These are phyloP conservation scores for Caretta caretta DNA, from an alignment of 2,113 vertebrate genomes.

Conservation along the genomic window DNA sequence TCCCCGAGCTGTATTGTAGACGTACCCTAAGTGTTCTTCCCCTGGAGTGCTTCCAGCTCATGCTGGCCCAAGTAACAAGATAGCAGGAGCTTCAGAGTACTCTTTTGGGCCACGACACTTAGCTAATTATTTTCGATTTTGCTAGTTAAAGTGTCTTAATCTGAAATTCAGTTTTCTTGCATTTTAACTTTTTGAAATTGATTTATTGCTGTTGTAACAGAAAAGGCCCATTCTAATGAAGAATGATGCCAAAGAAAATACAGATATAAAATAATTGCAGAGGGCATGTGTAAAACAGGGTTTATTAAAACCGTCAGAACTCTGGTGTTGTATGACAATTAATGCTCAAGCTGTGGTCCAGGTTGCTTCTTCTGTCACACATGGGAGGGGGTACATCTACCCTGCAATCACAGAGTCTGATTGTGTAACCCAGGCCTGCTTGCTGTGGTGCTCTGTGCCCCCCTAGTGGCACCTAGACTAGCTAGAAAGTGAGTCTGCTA, in stretches of 20 bases:
- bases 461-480: no score
- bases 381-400: not conserved
- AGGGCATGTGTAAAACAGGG: not conserved
- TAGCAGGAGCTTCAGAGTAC: accelerated
- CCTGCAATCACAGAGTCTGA: not conserved
- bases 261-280: not conserved
- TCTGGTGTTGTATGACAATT: not conserved
- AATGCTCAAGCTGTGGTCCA: not conserved
- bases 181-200: not conserved
- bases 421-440: no score
- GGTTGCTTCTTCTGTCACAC: not conserved
- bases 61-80: not conserved
- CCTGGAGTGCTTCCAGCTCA: not conserved
- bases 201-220: not conserved
- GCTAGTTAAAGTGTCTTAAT: not conserved
- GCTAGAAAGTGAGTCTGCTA: no score
- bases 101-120: not conserved
- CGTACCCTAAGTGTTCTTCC: not conserved
- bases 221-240: not conserved
- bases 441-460: no score
- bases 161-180: not conserved
- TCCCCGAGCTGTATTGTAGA: not conserved
- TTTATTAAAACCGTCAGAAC: not conserved
- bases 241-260: not conserved
- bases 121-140: not conserved